Percentiles rank a stretch among this genome's conserved stretches.
phyloP scores from a whole-genome alignment of 2,113 vertebrate genomes.

The Mesoclemmys tuberculata region DNA sequence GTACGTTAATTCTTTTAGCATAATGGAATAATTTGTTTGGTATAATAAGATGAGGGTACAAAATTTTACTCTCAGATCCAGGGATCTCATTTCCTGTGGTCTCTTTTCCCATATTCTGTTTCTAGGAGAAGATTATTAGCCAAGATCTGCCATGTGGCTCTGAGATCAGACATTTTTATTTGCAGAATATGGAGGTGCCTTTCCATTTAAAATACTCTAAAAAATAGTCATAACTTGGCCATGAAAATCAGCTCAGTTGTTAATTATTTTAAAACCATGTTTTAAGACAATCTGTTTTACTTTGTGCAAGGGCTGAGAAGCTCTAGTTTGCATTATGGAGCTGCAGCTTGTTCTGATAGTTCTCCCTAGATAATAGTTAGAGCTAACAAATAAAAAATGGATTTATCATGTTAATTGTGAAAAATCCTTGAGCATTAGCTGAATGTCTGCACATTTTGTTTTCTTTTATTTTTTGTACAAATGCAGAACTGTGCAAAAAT shows the following conservation, averaged over 20 bases:
- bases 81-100: neutral
- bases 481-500: neutral
- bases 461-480: neutral
- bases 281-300: neutral
- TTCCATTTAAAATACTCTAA: neutral
- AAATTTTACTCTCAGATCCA: neutral
- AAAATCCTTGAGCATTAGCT: neutral
- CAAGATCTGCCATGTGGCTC: neutral
- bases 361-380: neutral
- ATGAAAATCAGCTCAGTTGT: neutral
- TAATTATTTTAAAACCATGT: neutral
- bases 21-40: neutral
- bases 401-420: neutral
- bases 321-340: neutral
- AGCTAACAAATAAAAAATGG: neutral
- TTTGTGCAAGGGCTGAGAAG: neutral
- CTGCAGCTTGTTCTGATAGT: neutral
- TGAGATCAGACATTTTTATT: neutral
- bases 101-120: neutral
- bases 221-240: neutral
- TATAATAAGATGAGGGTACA: neutral
- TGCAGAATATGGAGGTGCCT: neutral
- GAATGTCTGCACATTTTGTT: neutral
- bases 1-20: neutral
- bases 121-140: neutral